A percentile compares a stretch with the other conserved stretches of the same genome.
Conservation (phyloP, 2,113 vertebrate genomes). For the Corythornis vintsioides region DNA sequence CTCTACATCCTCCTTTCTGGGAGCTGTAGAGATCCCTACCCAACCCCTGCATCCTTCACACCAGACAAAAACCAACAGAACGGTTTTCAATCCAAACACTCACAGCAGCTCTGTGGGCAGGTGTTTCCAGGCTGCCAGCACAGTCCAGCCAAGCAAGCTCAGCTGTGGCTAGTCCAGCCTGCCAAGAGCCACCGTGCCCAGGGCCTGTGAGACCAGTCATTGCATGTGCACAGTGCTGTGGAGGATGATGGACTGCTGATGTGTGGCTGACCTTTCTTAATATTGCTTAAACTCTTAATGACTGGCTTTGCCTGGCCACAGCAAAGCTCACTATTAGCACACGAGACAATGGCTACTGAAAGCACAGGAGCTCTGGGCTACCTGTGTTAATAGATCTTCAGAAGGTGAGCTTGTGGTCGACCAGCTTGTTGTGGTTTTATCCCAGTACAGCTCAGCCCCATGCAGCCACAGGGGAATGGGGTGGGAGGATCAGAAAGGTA, state of each 20-base stretch:
- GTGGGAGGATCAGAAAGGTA: neutral
- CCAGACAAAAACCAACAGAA: neutral
- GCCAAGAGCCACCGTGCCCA: conserved; percentile 1
- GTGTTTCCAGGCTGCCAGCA: neutral
- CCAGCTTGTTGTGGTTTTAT: neutral
- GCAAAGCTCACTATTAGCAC: conserved; percentile 34
- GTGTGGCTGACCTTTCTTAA: neutral
- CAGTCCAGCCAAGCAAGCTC: conserved; percentile 17
- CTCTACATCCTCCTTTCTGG: neutral
- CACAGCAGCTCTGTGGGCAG: neutral
- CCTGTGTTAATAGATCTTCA: neutral
- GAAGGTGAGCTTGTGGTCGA: conserved; percentile 24
- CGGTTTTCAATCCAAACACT: neutral
- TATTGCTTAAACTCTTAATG: conserved; percentile 28
- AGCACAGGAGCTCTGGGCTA: neutral
- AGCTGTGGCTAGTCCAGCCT: conserved; percentile 17
- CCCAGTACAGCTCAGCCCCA: neutral
- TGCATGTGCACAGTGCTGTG: neutral
- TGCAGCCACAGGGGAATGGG: no score
- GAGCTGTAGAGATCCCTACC: neutral
- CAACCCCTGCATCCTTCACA: neutral
- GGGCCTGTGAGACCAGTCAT: neutral
- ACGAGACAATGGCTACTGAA: neutral
- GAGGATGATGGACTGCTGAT: neutral
- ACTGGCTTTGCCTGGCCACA: conserved; percentile 14